Conservation (phyloP, 2,888 invertebrate species). For the Ophion slaviceki region DNA sequence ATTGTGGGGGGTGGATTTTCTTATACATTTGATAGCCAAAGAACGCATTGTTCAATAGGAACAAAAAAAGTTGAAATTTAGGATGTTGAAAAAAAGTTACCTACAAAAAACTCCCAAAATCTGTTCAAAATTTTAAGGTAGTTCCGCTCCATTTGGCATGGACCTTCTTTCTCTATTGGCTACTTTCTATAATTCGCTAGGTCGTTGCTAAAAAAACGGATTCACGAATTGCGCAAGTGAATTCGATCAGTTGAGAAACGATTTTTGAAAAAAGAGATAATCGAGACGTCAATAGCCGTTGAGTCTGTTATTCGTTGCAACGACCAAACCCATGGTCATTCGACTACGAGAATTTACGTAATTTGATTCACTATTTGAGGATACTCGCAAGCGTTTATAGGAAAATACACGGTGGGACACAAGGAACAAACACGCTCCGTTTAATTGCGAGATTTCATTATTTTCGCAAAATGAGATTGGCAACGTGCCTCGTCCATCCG, state of each 20-base stretch:
- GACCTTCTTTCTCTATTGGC: not conserved
- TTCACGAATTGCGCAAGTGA: not conserved
- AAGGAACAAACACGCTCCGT: constrained; percentile 11
- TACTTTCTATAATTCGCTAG: not conserved
- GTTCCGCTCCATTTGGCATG: constrained; percentile 1
- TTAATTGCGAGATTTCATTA: constrained; percentile 30
- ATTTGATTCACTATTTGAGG: not conserved
- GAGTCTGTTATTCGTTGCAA: no score
- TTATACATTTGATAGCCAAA: no score
- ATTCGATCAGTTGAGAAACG: not conserved
- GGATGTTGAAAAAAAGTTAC: no score
- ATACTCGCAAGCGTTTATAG: not conserved
- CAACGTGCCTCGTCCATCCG: constrained; percentile 5
- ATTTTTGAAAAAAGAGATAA: not conserved
- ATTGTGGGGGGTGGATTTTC: no score
- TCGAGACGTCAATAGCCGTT: no score
- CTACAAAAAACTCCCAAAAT: no score
- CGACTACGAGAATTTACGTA: not conserved
- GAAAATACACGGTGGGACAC: not conserved
- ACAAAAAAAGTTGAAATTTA: no score
- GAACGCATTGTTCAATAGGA: no score
- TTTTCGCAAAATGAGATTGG: not conserved
- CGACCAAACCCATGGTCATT: no score
- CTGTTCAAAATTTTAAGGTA: no score
- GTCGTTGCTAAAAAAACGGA: not conserved